Percentiles rank a stretch among this genome's conserved stretches.
Conservation (phyloP, 2,888 invertebrate genomes). For the Tachina fera region DNA sequence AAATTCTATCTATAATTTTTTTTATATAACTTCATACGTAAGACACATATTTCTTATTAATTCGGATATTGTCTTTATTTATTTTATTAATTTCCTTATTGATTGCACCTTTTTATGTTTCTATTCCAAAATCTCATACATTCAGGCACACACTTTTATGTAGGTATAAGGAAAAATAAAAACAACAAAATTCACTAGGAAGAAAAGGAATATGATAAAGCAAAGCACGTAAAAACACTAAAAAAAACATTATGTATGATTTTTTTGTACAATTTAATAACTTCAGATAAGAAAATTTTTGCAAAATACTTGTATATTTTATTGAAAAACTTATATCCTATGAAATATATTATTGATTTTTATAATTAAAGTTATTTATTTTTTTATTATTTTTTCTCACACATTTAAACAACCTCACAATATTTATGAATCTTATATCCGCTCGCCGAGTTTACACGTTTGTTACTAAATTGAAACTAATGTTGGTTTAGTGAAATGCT, state of each 20-base stretch:
- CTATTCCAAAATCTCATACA: conserved; percentile 34
- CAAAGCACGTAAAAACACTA: conserved; percentile 22
- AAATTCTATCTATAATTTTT: conserved; percentile 17
- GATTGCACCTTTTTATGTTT: conserved; percentile 49
- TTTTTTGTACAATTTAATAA: background rate
- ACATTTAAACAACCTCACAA: background rate
- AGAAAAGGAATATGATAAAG: conserved; percentile 56
- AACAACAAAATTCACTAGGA: conserved; percentile 41
- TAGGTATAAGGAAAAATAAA: conserved; percentile 10
- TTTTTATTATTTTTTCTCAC: background rate
- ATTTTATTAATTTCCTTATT: conserved; percentile 38
- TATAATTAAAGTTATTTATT: background rate
- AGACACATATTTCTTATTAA: background rate
- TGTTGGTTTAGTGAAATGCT: conserved; percentile 33
- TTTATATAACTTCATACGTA: background rate
- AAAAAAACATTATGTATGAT: background rate
- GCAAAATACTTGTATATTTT: background rate
- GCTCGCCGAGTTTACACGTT: conserved; percentile 29
- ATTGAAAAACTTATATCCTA: background rate
- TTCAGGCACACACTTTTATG: background rate
- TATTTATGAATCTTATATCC: conserved; percentile 7
- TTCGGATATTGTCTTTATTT: conserved; percentile 11
- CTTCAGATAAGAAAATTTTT: background rate
- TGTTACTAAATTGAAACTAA: conserved; percentile 56
- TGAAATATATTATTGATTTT: background rate